Conservation (phyloP, 2,888 invertebrate genomes). For the Neelides folsomi region DNA sequence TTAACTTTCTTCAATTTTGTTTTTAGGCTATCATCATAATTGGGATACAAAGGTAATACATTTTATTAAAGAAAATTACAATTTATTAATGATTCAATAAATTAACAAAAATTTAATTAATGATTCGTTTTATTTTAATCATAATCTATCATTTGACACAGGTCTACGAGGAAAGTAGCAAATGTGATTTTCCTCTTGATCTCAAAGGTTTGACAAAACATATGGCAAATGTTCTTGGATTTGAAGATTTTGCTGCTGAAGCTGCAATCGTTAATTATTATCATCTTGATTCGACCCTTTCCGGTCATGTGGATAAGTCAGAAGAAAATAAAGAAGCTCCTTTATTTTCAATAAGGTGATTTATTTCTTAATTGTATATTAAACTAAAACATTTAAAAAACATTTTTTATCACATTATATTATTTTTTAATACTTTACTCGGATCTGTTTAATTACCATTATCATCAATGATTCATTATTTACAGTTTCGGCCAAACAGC, state of each 20-base stretch:
- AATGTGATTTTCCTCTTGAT: constrained; percentile 58
- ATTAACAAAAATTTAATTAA: neutral
- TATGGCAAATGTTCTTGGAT: constrained; percentile 49
- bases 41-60: constrained; percentile 77
- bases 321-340: constrained; percentile 76
- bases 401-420: neutral
- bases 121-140: neutral
- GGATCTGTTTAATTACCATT: neutral
- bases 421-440: neutral
- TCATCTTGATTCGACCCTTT: constrained; percentile 77
- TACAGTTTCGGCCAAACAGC: constrained; percentile 88
- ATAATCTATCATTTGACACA: constrained; percentile 35
- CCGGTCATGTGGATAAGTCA: constrained; percentile 89
- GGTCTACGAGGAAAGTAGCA: constrained; percentile 56
- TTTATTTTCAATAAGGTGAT: constrained; percentile 74
- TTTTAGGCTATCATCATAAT: constrained; percentile 75
- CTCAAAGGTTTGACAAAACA: constrained; percentile 51
- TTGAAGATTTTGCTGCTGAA: constrained; percentile 56
- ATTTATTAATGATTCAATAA: neutral
- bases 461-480: constrained; percentile 9
- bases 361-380: too few species aligned
- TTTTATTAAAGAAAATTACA: neutral
- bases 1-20: too few species aligned
- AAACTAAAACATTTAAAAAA: too few species aligned
- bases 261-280: constrained; percentile 96